Evolutionary conservation across 2,113 vertebrate species (phyloP), one percentile per base, ranked within the genome.

Genomic region (Dryoscopus gambensis): DNA sequence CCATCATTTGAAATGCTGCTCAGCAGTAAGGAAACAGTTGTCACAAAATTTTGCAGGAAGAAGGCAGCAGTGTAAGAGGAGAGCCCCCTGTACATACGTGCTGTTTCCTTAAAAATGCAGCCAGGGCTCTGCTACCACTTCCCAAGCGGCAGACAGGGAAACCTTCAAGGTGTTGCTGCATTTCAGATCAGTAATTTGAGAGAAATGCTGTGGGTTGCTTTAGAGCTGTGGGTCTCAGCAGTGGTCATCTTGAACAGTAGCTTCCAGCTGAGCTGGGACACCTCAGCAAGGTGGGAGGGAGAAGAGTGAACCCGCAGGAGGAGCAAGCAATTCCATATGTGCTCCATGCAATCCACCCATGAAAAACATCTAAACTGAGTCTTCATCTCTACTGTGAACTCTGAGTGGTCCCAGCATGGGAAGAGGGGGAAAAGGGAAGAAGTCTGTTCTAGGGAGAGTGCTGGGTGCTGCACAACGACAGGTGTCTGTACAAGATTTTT

Each of bases 31-130:
- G 2, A 62, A 81, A 22, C 6, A 42, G 22, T 2, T 33, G 50
- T 46, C 1, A 11, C 14, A 35, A 35, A 4, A 37, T 93, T 69
- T 76, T 87, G 37, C 27, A 22, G 62, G 39, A 60, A 8, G 80
- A 52, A 68, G 65, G n/a, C 1, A 3, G 37, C 47, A 20, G 31
- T 1, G 25, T n/a, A 31, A 19, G 69, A 81, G 42, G 49, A 60
- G n/a, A 56, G 14, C 40, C 42, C 0, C 1, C 47, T n/a, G 35
- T 63, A 7, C 0, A 0, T 35, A 13, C 0, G 0, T 1, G 2
- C n/a, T 7, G 9, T 27, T 68, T n/a, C 49, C 37, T 69, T 64
- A 19, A 7, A 12, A 35, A 15, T 0, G 1, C 42, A 22, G 28
- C 42, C 1, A 7, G 40, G 28, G 11, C 28, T 82, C 49, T 0